phyloP scores from a whole-genome alignment of 2,797 vertebrate species.

The Serranus cabrilla region DNA sequence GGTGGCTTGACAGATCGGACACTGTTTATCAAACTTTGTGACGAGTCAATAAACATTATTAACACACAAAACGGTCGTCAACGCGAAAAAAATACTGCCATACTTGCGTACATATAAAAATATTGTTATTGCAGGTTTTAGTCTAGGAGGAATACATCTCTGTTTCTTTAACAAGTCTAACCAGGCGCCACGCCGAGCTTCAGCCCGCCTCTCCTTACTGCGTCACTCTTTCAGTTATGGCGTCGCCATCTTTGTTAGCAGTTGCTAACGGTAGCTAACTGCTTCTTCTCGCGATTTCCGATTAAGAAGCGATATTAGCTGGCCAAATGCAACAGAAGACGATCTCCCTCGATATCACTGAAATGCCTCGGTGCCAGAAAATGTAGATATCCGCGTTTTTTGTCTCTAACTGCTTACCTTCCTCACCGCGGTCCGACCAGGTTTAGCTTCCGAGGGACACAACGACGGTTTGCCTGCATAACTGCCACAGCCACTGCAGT shows the following conservation, averaged over 20 bases:
- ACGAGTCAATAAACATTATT: neutral
- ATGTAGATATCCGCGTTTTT: fast-evolving
- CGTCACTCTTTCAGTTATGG: slow-evolving; percentile 65
- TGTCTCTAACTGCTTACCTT: slow-evolving; percentile 44
- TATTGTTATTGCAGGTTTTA: neutral
- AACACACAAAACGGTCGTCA: fast-evolving
- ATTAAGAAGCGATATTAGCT: neutral
- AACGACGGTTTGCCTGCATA: slow-evolving; percentile 41
- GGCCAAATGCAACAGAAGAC: fast-evolving
- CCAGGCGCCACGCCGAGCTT: slow-evolving; percentile 40
- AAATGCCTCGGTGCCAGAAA: fast-evolving
- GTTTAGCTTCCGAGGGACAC: slow-evolving; percentile 16
- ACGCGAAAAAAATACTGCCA: fast-evolving
- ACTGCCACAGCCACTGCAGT: slow-evolving; percentile 34
- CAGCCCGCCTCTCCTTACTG: slow-evolving; percentile 74
- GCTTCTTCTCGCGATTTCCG: slow-evolving; percentile 4
- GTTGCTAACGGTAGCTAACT: slow-evolving; percentile 56
- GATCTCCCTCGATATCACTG: fast-evolving
- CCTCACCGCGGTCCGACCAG: fast-evolving
- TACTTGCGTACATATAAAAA: fast-evolving
- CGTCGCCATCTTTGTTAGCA: slow-evolving; percentile 81
- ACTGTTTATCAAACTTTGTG: neutral
- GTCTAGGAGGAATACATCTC: fast-evolving
- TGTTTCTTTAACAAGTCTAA: slow-evolving; percentile 9
- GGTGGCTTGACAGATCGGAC: neutral